Percentiles rank a stretch among this genome's conserved stretches.
Evolutionary conservation across 2,888 invertebrate genomes (phyloP).

Genomic region (Blastobasis adustella): DNA sequence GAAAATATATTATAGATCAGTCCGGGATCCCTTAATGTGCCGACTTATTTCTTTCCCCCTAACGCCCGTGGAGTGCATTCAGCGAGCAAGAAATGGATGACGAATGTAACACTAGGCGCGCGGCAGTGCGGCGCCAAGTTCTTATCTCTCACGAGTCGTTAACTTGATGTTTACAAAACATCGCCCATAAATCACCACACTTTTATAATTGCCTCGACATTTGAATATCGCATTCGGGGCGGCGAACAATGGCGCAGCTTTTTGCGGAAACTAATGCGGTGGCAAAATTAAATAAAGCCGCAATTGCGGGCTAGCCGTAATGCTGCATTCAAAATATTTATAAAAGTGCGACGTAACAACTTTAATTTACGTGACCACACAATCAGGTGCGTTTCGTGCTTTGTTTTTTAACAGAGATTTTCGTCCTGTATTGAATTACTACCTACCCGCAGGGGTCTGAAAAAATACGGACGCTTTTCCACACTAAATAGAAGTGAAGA

Average conservation of each 20-base stretch:
- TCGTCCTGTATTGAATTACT: too few species aligned
- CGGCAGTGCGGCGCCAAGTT: constrained; percentile 17
- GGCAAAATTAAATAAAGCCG: too few species aligned
- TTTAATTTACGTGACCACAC: too few species aligned
- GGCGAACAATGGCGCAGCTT: background rate
- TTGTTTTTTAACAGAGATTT: too few species aligned
- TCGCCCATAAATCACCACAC: constrained; percentile 7
- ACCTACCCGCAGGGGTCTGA: too few species aligned
- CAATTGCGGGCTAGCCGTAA: too few species aligned
- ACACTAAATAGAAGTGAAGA: too few species aligned
- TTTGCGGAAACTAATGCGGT: too few species aligned
- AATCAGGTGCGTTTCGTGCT: too few species aligned
- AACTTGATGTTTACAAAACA: constrained; percentile 24
- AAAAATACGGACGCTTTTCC: too few species aligned
- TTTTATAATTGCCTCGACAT: constrained; percentile 7
- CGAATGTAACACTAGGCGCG: constrained; percentile 18
- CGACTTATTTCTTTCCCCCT: constrained; percentile 1
- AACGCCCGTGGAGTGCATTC: constrained; percentile 14
- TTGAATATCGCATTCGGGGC: constrained; percentile 1
- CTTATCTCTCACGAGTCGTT: constrained; percentile 44
- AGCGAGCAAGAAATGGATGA: constrained; percentile 21
- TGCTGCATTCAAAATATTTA: too few species aligned
- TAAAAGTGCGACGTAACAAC: too few species aligned
- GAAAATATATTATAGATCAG: constrained; percentile 7
- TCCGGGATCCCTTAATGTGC: constrained; percentile 11